phyloP scores from a whole-genome alignment of 2,888 invertebrate genomes.

The Himalopsyche tibetana region DNA sequence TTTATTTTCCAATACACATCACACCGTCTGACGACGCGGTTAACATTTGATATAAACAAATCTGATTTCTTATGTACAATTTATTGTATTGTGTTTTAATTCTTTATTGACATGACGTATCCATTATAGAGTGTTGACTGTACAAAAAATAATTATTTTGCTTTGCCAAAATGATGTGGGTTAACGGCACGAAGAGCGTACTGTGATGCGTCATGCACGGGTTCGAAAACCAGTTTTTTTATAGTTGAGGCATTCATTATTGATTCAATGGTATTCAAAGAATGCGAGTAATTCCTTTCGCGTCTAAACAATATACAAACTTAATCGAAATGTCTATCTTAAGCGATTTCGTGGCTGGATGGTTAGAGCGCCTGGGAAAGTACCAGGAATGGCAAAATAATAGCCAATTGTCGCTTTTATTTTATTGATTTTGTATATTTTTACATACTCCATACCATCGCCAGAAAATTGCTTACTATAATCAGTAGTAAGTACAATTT shows the following conservation, averaged over 20 bases:
- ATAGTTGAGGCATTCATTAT: constrained; percentile 26
- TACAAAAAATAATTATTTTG: constrained; percentile 31
- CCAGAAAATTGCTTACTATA: too few relatives aligned
- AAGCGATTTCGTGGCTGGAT: neutral
- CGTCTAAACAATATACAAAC: neutral
- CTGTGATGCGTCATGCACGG: constrained; percentile 14
- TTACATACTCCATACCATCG: too few relatives aligned
- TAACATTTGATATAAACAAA: too few relatives aligned
- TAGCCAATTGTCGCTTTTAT: too few relatives aligned
- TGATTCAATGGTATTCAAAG: neutral
- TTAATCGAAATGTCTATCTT: neutral
- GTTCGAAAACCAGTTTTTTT: constrained; percentile 28
- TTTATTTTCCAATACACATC: too few relatives aligned
- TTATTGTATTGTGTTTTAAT: too few relatives aligned
- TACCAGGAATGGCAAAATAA: too few relatives aligned
- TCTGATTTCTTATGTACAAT: too few relatives aligned
- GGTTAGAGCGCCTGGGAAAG: too few relatives aligned
- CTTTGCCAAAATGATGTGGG: constrained; percentile 26
- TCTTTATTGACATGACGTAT: constrained; percentile 17
- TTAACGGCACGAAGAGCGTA: constrained; percentile 5
- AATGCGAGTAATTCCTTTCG: constrained; percentile 16
- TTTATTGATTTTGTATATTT: too few relatives aligned
- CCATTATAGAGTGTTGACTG: constrained; percentile 21
- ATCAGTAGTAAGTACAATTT: too few relatives aligned
- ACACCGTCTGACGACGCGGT: too few relatives aligned